A percentile compares a stretch with the other conserved stretches of the same genome.
Conservation (phyloP, 2,113 vertebrate species). For the Lepus americanus region DNA sequence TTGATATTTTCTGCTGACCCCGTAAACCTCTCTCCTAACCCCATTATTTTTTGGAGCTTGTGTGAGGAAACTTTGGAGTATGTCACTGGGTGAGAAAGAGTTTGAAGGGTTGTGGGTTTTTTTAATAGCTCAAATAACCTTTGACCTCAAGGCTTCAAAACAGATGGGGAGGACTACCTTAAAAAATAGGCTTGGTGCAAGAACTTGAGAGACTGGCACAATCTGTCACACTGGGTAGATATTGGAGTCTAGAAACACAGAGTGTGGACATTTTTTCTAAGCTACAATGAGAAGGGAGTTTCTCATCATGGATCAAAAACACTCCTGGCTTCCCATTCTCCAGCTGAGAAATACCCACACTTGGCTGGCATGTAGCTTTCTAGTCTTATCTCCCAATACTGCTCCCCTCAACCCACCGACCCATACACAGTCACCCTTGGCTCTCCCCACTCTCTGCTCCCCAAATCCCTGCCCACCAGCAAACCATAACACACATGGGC, state of each 20-base stretch:
- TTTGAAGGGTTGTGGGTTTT: not conserved
- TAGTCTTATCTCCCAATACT: not conserved
- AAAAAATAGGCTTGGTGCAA: not conserved
- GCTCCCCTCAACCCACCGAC: not conserved
- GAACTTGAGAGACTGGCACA: not conserved
- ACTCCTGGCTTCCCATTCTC: not conserved
- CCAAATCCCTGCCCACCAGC: not conserved
- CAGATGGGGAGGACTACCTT: not conserved
- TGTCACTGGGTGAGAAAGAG: not conserved
- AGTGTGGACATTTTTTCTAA: not conserved
- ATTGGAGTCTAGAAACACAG: not conserved
- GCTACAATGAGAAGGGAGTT: not conserved
- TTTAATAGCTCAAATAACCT: slow-evolving; percentile 8
- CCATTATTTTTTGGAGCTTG: not conserved
- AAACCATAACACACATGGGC: not conserved
- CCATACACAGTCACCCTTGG: not conserved
- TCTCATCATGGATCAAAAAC: not conserved
- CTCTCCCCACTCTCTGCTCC: not conserved
- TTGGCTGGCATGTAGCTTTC: not conserved
- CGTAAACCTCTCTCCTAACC: not conserved
- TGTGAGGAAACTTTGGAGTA: slow-evolving; percentile 1
- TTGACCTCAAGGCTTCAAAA: slow-evolving; percentile 43
- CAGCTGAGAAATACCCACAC: slow-evolving; percentile 1
- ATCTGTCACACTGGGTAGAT: not conserved
- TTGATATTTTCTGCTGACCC: not conserved